Conservation (phyloP, 2,888 invertebrate genomes). For the Hipparchia sbordonii region DNA sequence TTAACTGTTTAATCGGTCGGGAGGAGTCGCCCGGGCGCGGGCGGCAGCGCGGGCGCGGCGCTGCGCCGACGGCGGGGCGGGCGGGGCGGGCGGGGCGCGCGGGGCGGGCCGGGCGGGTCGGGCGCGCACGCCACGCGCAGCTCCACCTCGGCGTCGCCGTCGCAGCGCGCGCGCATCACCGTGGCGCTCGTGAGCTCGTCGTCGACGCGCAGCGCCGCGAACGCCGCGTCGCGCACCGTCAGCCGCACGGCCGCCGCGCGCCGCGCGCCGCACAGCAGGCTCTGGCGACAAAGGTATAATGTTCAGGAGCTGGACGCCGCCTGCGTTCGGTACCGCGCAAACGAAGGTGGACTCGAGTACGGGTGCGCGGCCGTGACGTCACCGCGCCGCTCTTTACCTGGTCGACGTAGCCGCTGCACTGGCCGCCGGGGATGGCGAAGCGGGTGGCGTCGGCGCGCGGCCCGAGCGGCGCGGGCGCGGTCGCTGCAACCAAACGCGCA, state of each 20-base stretch:
- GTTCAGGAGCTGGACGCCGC: too few relatives aligned
- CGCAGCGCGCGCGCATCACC: conserved; percentile 28
- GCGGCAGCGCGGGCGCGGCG: conserved; percentile 10
- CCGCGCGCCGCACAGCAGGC: conserved; percentile 25
- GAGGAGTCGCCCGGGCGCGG: background rate
- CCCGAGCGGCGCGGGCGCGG: background rate
- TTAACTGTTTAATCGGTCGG: too few relatives aligned
- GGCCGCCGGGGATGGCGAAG: conserved; percentile 32
- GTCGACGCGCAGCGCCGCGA: conserved; percentile 31
- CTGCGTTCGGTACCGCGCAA: too few relatives aligned
- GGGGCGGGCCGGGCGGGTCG: conserved; percentile 13
- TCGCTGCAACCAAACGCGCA: background rate
- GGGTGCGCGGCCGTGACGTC: too few relatives aligned
- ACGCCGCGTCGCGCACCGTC: conserved; percentile 32
- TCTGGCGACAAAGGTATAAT: background rate
- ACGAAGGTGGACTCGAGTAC: too few relatives aligned
- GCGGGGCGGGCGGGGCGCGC: conserved; percentile 16
- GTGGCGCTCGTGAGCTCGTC: conserved; percentile 29
- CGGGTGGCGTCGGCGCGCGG: background rate
- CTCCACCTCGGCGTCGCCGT: conserved; percentile 27
- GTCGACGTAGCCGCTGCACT: conserved; percentile 36
- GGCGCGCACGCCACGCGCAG: conserved; percentile 24
- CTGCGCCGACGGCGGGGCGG: conserved; percentile 15
- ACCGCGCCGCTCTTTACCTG: conserved; percentile 20
- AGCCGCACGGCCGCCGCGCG: conserved; percentile 33